Evolutionary conservation across 2,797 vertebrate genomes (phyloP), one percentile per base, ranked within the genome.

Genomic region (Gorsachius magnificus): DNA sequence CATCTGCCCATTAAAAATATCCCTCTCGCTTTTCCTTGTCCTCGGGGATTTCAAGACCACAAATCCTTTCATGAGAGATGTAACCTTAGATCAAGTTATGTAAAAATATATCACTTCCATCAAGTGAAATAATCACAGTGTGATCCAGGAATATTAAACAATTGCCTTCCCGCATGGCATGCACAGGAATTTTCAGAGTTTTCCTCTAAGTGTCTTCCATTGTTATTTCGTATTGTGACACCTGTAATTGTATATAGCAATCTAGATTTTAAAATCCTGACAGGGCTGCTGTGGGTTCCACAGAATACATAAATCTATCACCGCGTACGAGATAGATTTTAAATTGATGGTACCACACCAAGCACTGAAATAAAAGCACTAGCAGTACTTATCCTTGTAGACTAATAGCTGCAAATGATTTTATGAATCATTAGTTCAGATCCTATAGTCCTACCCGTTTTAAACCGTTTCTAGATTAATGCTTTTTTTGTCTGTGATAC

Each of bases 391-490:
- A 96, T 85, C 84, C 95, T 96, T 93, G 94, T 92, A 96, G 93
- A 76, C 96, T 98, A 97, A 98, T 97, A 97, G 96, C 92, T 95
- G 74, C 68, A 97, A 97, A 98, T 97, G 90, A 97, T 97, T 98
- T 97, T 97, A 98, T 97, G 97, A 98, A 96, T 98, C 97, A 97
- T 98, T 98, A 97, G 96, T 90, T 98, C 96, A 93, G 88, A 96
- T 90, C 92, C 94, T 95, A 51, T 94, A 95, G 78, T 95, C 87
- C 90, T 97, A 96, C 86, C 83, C 72, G 36, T 97, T 97, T 97
- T 85, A 94, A 97, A 96, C 64, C 50, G 51, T 96, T 65, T 94
- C 83, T 96, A 93, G 88, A 97, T 97, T 93, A 97, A 96, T 92
- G 90, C 74, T 82, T 97, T 97, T 97, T 97, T 96, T 88, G 45